These are phyloP conservation scores for Equus quagga DNA, from an alignment of 2,113 vertebrate species.

Conservation along the genomic window DNA sequence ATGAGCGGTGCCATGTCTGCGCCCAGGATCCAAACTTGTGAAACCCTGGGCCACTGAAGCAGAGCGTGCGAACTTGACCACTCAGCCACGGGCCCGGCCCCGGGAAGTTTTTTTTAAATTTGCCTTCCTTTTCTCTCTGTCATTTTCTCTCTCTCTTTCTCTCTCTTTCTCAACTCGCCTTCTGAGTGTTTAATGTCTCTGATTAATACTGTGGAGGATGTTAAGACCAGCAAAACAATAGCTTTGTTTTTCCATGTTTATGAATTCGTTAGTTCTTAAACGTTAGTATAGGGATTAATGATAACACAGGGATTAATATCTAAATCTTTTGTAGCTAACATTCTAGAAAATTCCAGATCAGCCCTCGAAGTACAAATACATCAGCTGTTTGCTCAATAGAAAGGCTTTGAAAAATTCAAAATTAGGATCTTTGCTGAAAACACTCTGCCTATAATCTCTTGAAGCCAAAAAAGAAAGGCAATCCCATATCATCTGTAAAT, in stretches of 20 bases:
- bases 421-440: neutral
- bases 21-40: too few species aligned
- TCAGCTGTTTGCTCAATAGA: neutral
- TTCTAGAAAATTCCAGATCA: constrained; percentile 28
- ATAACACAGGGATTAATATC: neutral
- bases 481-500: neutral
- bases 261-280: neutral
- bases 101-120: neutral
- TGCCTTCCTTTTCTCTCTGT: neutral
- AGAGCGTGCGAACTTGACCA: too few species aligned
- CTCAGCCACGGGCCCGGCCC: too few species aligned
- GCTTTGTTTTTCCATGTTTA: neutral
- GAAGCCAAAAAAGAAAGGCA: neutral
- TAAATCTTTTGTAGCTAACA: neutral
- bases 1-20: too few species aligned
- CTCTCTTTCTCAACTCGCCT: neutral
- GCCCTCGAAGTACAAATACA: neutral
- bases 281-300: too few species aligned
- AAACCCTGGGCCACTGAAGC: too few species aligned
- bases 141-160: neutral
- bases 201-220: neutral
- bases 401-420: neutral
- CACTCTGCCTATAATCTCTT: neutral
- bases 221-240: neutral
- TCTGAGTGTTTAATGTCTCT: neutral